These are phyloP conservation scores for Ecliptopera silaceata DNA, from an alignment of 2,888 invertebrate species.

Conservation along the genomic window DNA sequence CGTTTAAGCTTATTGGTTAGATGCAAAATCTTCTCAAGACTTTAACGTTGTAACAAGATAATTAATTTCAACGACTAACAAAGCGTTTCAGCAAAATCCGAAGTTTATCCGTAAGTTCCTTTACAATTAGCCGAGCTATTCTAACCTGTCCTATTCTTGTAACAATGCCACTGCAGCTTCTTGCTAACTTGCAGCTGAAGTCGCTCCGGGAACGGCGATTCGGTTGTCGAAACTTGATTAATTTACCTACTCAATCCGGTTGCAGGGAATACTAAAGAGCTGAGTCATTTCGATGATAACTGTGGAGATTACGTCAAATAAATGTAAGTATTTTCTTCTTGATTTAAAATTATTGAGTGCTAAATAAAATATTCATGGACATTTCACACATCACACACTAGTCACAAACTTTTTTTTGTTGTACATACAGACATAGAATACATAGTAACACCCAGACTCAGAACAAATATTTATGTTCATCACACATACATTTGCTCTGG, in stretches of 20 bases:
- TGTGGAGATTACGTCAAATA: too few species aligned
- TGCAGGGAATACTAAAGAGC: slow-evolving; percentile 11
- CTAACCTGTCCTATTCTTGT: slow-evolving; percentile 22
- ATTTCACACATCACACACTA: too few species aligned
- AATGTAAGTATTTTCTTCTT: too few species aligned
- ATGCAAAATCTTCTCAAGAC: slow-evolving; percentile 4
- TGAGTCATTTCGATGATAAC: neutral
- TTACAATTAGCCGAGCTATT: slow-evolving; percentile 24
- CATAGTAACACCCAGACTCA: too few species aligned
- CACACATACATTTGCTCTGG: too few species aligned
- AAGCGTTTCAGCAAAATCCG: slow-evolving; percentile 21
- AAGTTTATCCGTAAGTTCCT: slow-evolving; percentile 21
- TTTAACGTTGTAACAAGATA: slow-evolving; percentile 15
- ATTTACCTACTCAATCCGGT: slow-evolving; percentile 33
- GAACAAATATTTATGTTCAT: too few species aligned
- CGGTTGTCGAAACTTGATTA: slow-evolving; percentile 40
- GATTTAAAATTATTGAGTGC: slow-evolving; percentile 30
- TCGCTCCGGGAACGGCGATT: slow-evolving; percentile 28
- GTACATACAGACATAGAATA: too few species aligned
- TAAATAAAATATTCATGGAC: too few species aligned
- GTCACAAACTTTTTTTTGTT: too few species aligned
- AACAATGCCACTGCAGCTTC: slow-evolving; percentile 32
- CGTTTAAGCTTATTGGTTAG: neutral
- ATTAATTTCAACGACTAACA: slow-evolving; percentile 22
- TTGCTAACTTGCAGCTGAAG: slow-evolving; percentile 34